Evolutionary conservation across 1,140 invertebrate genomes (phyloP).

Genomic region (Drosophila navojoa): DNA sequence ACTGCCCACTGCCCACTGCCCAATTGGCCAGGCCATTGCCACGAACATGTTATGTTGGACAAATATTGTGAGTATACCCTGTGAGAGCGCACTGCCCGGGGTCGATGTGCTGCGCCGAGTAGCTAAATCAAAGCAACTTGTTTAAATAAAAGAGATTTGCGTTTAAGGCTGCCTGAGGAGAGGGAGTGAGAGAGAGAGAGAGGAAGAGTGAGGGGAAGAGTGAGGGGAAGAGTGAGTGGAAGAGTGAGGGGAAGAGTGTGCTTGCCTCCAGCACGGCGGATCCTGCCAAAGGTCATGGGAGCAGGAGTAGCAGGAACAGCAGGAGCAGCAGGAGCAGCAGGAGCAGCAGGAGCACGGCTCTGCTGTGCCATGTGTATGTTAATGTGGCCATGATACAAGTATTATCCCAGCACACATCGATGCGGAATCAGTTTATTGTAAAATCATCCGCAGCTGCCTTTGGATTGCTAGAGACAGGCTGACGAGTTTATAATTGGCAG

Average conservation of each 20-base stretch:
- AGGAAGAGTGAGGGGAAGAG: too few species aligned
- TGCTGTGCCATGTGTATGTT: slow-evolving; percentile 8
- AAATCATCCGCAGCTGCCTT: slow-evolving; percentile 1
- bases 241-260: too few species aligned
- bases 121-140: too few species aligned
- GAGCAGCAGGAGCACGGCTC: background rate
- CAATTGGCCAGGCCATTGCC: slow-evolving; percentile 10
- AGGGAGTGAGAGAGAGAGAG: too few species aligned
- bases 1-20: background rate
- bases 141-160: too few species aligned
- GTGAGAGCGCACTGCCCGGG: background rate
- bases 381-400: slow-evolving; percentile 26
- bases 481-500: too few species aligned
- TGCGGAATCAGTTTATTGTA: slow-evolving; percentile 35
- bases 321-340: background rate
- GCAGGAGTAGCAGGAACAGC: too few species aligned
- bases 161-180: too few species aligned
- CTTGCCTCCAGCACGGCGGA: too few species aligned
- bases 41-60: slow-evolving; percentile 14
- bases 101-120: too few species aligned
- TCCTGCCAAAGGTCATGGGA: too few species aligned
- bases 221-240: too few species aligned
- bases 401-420: slow-evolving; percentile 28
- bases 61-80: slow-evolving; percentile 13
- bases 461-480: background rate